phyloP scores from a whole-genome alignment of 2,797 vertebrate species.

The Margarornis squamiger region DNA sequence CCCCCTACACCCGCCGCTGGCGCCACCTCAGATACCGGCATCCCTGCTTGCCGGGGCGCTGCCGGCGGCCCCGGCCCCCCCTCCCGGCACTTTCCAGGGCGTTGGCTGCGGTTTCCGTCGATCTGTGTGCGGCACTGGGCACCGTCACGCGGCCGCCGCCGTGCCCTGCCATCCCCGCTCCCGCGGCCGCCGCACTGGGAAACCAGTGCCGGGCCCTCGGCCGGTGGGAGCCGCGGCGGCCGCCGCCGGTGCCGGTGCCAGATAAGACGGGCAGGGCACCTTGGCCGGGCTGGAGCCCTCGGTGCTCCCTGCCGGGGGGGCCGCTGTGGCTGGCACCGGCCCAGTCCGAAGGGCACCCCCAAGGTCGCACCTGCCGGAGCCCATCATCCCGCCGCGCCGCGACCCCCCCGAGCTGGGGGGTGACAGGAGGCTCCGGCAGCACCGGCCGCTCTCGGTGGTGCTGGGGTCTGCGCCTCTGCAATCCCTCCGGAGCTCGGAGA shows the following conservation, averaged over 20 bases:
- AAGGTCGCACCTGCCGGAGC: constrained; percentile 46
- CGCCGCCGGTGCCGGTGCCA: background rate
- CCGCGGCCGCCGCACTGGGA: background rate
- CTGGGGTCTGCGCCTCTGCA: fast-evolving
- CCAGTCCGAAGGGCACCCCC: background rate
- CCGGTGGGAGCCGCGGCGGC: background rate
- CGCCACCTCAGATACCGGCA: background rate
- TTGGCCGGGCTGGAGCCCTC: background rate
- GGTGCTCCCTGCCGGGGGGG: background rate
- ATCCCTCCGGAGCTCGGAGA: too few relatives aligned
- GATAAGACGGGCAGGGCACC: background rate
- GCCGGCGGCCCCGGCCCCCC: background rate
- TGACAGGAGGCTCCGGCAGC: background rate
- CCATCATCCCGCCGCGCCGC: background rate
- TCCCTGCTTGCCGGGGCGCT: background rate
- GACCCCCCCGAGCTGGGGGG: background rate
- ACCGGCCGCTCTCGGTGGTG: background rate
- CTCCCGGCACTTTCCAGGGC: background rate
- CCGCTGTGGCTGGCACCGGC: background rate
- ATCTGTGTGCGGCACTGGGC: background rate
- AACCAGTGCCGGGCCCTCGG: background rate
- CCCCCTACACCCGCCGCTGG: background rate
- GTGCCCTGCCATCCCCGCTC: background rate
- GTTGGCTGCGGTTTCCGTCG: constrained; percentile 10
- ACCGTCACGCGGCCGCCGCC: background rate